phyloP scores from a whole-genome alignment of 1,140 invertebrate genomes.

The Aphelinus certus region DNA sequence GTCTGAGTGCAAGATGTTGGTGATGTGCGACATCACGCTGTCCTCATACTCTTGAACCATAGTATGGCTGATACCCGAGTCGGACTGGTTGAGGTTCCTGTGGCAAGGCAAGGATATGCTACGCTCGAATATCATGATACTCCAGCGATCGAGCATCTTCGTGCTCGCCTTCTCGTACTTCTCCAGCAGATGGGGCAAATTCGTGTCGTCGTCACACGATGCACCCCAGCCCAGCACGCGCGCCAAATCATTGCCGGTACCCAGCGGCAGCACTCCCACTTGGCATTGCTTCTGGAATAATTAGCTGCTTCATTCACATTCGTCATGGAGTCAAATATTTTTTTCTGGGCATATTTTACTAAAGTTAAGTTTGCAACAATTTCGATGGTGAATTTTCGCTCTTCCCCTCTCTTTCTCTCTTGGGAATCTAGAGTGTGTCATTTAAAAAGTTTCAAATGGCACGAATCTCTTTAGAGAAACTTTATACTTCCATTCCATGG shows the following conservation, averaged over 20 bases:
- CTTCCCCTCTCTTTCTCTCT: no score
- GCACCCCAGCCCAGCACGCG: constrained; percentile 95
- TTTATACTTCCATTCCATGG: no score
- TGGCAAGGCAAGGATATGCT: constrained; percentile 71
- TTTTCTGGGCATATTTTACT: no score
- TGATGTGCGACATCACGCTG: constrained; percentile 81
- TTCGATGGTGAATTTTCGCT: no score
- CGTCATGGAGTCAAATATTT: no score
- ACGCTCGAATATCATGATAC: constrained; percentile 90
- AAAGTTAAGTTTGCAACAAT: no score
- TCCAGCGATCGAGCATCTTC: constrained; percentile 94
- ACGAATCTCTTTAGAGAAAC: no score
- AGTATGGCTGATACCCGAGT: constrained; percentile 60
- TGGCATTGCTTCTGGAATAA: constrained; percentile 83
- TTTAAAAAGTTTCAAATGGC: no score
- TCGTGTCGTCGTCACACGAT: constrained; percentile 93
- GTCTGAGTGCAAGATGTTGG: constrained; percentile 88
- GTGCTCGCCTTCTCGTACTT: constrained; percentile 94
- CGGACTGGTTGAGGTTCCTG: constrained; percentile 68
- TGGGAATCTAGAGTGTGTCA: no score
- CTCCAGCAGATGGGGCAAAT: constrained; percentile 89
- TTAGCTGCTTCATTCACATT: background rate
- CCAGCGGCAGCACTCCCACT: constrained; percentile 90
- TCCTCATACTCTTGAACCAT: constrained; percentile 79
- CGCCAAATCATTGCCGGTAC: constrained; percentile 95